Percentiles rank a stretch among this genome's conserved stretches.
These are phyloP conservation scores for Drymonia ruficornis DNA, from an alignment of 2,888 invertebrate genomes.

Conservation along the genomic window DNA sequence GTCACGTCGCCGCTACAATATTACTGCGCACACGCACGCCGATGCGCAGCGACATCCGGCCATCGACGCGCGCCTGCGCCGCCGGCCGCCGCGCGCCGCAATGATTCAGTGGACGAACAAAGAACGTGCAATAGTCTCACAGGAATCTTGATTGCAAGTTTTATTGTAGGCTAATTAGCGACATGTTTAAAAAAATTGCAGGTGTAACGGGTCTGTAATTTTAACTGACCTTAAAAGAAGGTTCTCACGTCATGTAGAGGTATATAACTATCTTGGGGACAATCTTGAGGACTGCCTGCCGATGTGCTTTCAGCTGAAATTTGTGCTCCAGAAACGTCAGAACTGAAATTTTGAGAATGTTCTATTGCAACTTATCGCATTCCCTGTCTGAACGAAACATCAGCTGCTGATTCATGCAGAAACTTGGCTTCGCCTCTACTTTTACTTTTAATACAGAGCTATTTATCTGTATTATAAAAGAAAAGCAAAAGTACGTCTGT, in stretches of 20 bases:
- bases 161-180: background rate
- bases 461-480: background rate
- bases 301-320: too few species aligned
- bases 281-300: too few species aligned
- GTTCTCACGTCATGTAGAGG: too few species aligned
- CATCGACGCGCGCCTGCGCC: background rate
- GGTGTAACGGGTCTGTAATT: background rate
- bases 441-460: background rate
- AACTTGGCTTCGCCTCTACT: background rate
- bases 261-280: too few species aligned
- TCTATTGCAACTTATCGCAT: too few species aligned
- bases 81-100: too few species aligned
- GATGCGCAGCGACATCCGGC: background rate
- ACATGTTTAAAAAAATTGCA: background rate
- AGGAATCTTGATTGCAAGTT: background rate
- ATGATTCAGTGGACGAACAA: conserved; percentile 1
- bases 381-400: background rate
- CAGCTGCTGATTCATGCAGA: background rate
- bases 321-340: too few species aligned
- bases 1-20: background rate
- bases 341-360: too few species aligned
- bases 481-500: background rate
- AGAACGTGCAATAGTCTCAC: background rate
- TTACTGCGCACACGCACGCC: conserved; percentile 4
- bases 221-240: background rate